These are phyloP conservation scores for Drosophila monieri DNA, from an alignment of 2,888 invertebrate genomes.

Conservation along the genomic window DNA sequence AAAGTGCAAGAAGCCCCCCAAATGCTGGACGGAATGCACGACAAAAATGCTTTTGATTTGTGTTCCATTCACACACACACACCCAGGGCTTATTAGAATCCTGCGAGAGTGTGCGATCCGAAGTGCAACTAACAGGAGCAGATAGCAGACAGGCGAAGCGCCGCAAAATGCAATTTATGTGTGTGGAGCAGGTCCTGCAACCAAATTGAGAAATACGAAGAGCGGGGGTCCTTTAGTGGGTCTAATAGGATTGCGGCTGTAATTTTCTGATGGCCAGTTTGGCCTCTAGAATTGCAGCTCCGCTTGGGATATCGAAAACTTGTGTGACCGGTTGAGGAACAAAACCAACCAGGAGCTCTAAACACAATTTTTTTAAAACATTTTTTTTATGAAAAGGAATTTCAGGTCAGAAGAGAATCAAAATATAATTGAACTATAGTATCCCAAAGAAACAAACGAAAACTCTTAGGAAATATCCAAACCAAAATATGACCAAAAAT, in stretches of 20 bases:
- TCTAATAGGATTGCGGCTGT: constrained; percentile 59
- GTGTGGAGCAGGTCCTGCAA: constrained; percentile 8
- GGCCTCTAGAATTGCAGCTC: constrained; percentile 29
- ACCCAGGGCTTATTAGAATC: constrained; percentile 39
- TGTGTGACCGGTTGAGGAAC: not conserved
- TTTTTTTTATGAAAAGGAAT: no score
- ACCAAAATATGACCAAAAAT: no score
- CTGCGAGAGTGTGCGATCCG: constrained; percentile 29
- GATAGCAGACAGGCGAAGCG: constrained; percentile 38
- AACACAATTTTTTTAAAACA: not conserved
- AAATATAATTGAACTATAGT: no score
- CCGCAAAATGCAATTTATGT: constrained; percentile 51
- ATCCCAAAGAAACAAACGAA: no score
- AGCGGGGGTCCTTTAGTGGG: not conserved
- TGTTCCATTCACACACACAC: constrained; percentile 25
- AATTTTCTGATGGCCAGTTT: constrained; percentile 34
- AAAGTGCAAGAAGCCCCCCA: constrained; percentile 29
- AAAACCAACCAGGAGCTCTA: not conserved
- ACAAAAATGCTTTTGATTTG: constrained; percentile 51
- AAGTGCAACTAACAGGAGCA: constrained; percentile 38
- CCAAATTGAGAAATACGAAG: not conserved
- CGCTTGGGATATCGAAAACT: not conserved
- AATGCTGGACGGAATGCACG: constrained; percentile 19
- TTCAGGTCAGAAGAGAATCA: no score
- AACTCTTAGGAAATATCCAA: no score